Percentiles rank a stretch among this genome's conserved stretches.
These are phyloP conservation scores for Thumatha senex DNA, from an alignment of 2,888 invertebrate species.

Conservation along the genomic window DNA sequence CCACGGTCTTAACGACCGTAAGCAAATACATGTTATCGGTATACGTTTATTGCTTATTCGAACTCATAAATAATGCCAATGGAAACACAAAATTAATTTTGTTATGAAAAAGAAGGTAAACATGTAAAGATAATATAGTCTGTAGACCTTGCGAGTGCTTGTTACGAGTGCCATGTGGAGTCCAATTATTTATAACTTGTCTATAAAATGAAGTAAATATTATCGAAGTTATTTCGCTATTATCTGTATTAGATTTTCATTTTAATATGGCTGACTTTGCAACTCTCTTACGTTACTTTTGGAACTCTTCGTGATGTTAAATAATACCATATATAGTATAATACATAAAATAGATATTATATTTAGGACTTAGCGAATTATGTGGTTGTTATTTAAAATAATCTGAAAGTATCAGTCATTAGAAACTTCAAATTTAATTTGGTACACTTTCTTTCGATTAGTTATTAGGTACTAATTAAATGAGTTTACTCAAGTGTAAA, in stretches of 20 bases:
- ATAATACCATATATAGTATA: too few species aligned
- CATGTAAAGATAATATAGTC: constrained; percentile 54
- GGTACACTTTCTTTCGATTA: too few species aligned
- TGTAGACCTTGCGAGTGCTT: constrained; percentile 44
- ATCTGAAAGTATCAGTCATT: too few species aligned
- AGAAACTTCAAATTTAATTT: too few species aligned
- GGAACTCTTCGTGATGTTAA: too few species aligned
- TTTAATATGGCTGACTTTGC: constrained; percentile 16
- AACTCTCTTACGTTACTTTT: constrained; percentile 8
- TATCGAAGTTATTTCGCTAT: constrained; percentile 30
- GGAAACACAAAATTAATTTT: constrained; percentile 79
- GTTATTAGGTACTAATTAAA: too few species aligned
- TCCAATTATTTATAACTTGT: constrained; percentile 49
- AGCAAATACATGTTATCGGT: constrained; percentile 80
- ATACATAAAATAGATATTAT: too few species aligned
- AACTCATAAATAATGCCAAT: constrained; percentile 78
- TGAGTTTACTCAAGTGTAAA: too few species aligned
- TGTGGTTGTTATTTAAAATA: too few species aligned
- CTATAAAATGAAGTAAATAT: constrained; percentile 32
- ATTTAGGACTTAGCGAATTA: too few species aligned
- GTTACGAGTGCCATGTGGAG: constrained; percentile 37
- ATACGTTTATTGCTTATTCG: constrained; percentile 80
- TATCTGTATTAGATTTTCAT: constrained; percentile 34
- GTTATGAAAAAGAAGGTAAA: constrained; percentile 67
- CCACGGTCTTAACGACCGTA: constrained; percentile 78